Conservation (phyloP, 2,797 vertebrate species). For the Apogon hyalosoma region DNA sequence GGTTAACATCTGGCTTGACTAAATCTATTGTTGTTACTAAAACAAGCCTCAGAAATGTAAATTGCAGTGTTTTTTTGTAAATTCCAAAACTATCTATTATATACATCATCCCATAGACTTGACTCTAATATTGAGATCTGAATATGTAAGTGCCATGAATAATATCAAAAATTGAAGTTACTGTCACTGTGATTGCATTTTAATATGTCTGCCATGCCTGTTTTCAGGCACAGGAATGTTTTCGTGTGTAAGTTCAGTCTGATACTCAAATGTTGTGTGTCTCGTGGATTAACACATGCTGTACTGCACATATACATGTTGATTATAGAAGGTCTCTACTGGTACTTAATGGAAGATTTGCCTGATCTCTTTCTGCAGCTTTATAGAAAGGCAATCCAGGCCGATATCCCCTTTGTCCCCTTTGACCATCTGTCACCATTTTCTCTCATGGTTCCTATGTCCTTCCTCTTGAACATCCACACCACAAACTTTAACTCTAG, state of each 20-base stretch:
- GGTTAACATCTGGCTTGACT: constrained; percentile 70
- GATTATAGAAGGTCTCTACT: constrained; percentile 23
- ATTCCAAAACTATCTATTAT: not conserved
- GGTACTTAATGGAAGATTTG: constrained; percentile 60
- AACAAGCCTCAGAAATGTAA: constrained; percentile 11
- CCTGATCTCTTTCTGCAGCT: constrained; percentile 53
- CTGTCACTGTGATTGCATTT: not conserved
- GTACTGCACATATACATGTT: constrained; percentile 3
- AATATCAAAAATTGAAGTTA: not conserved
- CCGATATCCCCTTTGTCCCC: constrained; percentile 31
- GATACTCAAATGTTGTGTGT: constrained; percentile 28
- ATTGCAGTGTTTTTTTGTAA: constrained; percentile 2
- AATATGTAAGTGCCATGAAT: not conserved
- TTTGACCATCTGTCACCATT: constrained; percentile 70
- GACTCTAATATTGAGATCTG: not conserved
- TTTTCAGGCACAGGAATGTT: not conserved
- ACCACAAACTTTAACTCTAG: not conserved
- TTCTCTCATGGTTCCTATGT: constrained; percentile 26
- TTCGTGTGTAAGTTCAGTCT: constrained; percentile 4
- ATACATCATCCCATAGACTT: not conserved
- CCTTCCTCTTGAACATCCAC: constrained; percentile 1
- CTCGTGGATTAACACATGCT: constrained; percentile 46
- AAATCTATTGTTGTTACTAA: constrained; percentile 50
- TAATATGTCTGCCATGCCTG: not conserved
- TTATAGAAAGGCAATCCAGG: constrained; percentile 45